Evolutionary conservation across 2,113 vertebrate genomes (phyloP), one percentile per base, ranked within the genome.

Genomic region (Urocitellus parryii): DNA sequence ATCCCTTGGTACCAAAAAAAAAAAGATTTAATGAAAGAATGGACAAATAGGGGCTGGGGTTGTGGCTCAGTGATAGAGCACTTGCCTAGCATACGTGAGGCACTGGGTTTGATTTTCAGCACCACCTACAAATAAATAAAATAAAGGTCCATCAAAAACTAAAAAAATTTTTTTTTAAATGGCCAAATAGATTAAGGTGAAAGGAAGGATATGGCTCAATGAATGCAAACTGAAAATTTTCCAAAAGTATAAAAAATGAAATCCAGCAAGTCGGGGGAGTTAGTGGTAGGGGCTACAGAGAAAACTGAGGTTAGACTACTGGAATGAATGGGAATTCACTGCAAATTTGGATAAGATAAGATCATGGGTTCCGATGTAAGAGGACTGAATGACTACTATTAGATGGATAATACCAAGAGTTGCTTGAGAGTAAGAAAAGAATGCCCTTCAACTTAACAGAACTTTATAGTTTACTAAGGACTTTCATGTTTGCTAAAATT

Each of bases 281-380:
- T 51, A 85, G 74, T 68, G 34, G 56, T 68, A 95, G n/a, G n/a
- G 6, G 88, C n/a, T 92, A 7, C 39, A 94, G 29, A 85, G 48
- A 80, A 92, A 90, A 76, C 17, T 37, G 53, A 80, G 45, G 48
- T 68, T 88, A 95, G 51, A 94, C 20, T 77, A 89, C 10, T 65
- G 92, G 74, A 81, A 87, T 92, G 17, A 96, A 79, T 68, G 74
- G 88, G 48, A 96, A 95, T 65, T 96, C 24, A 92, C 20, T 39
- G 87, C n/a, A 78, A 87, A 97, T 82, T 37, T 92, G 51, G 17
- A 89, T 29, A 95, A 72, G 67, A 61, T 87, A n/a, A 87, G 16
- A 89, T 79, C 63, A 84, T 74, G 42, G 24, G 29, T 68, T 88
- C 20, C 89, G 56, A 86, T 17, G 7, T 39, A 94, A 79, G 12